Evolutionary conservation across 1,140 invertebrate species (phyloP).

Genomic region (Orius insidiosus): DNA sequence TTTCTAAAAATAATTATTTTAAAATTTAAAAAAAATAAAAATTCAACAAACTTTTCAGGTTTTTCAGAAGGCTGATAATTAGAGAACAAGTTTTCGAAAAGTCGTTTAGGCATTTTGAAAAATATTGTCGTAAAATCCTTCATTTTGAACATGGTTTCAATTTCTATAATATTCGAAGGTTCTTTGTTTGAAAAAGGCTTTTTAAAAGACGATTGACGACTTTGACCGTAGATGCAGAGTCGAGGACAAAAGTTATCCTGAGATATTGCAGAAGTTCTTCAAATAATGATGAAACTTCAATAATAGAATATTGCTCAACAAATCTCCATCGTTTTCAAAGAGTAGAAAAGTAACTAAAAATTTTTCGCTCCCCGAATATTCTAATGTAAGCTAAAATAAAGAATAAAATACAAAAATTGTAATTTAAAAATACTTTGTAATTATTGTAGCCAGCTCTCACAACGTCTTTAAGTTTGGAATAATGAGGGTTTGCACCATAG

Average conservation of each 20-base stretch:
- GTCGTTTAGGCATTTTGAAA: background rate
- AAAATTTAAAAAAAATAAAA: conserved; percentile 1
- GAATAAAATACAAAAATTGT: conserved; percentile 6
- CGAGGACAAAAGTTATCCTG: conserved; percentile 48
- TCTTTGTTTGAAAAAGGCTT: background rate
- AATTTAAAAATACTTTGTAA: conserved; percentile 42
- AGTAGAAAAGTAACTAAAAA: conserved; percentile 51
- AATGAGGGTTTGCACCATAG: conserved; percentile 51
- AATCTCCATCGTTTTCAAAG: conserved; percentile 46
- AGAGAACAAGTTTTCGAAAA: background rate
- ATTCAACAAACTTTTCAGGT: conserved; percentile 4
- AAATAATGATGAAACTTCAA: conserved; percentile 50
- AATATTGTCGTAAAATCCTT: background rate
- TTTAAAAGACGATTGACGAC: conserved; percentile 51
- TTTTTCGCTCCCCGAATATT: conserved; percentile 49
- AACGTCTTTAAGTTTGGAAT: conserved; percentile 60
- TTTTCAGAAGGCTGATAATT: too few relatives aligned
- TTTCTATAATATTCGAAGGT: background rate
- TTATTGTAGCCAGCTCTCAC: conserved; percentile 57
- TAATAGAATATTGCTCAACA: conserved; percentile 56
- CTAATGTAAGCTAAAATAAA: conserved; percentile 46
- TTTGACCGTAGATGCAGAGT: conserved; percentile 48
- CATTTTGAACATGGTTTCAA: too few relatives aligned
- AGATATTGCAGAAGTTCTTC: conserved; percentile 69
- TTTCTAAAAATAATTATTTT: conserved; percentile 1